Base-by-base conservation (phyloP, 2,888 invertebrate species). In the Synanthedon andrenaeformis region DNA sequence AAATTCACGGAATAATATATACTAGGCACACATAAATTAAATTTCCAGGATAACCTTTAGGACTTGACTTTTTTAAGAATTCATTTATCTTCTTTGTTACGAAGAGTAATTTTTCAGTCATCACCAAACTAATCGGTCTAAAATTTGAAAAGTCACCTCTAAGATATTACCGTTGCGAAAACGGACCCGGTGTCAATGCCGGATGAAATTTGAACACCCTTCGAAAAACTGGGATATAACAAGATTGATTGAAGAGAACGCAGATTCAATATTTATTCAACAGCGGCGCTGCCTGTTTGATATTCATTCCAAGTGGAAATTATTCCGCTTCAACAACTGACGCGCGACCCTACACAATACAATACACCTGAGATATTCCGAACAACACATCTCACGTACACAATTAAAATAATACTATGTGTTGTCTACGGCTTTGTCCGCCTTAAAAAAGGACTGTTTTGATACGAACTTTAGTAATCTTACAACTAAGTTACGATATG, bases 151-250 rank as follows among this genome's bases (percentile, higher is more conserved):
- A 45, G 45, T 14, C n/a, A 13, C 45, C 4, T 45, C 14, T 8
- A 45, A n/a, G 45, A 12, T 45, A 14, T 14, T 14, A 45, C 14
- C 45, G 45, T 45, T 45, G n/a, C 14, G 14, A 45, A 14, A 45
- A 45, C 14, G 45, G 45, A 8, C 23, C 23, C 12, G 13, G 45
- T 45, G 45, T 13, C 45, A 45, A n/a, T 45, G 45, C 14, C 45
- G 49, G 23, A 63, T 69, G 61, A 69, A 69, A 70, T 63, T 64
- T 61, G 62, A 63, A 54, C 57, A 62, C 64, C 53, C 61, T 60
- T 58, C 64, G 67, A 70, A 74, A 73, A 72, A 70, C 67, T 70
- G 64, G 59, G 17, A 72, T 67, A 62, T 66, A 70, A 71, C 67
- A 67, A 70, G 66, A 75, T 74, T 74, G 67, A 73, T 73, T 65